Evolutionary conservation across 2,888 invertebrate species (phyloP).

Genomic region (Oligia strigilis): DNA sequence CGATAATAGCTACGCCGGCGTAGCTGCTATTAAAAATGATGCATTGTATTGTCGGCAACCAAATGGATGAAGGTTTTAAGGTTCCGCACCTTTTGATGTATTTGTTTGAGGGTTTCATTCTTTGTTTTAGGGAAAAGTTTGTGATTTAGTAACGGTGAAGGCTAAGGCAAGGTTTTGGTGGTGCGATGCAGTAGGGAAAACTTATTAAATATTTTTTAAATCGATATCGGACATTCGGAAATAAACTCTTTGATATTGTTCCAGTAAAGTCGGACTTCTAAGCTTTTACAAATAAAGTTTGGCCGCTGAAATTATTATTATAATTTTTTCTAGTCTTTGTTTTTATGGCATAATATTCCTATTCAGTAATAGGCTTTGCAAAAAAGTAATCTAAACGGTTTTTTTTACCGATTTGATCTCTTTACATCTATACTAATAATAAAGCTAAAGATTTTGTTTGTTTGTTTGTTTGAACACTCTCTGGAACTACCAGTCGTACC

Average conservation of each 20-base stretch:
- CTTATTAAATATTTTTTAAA: background rate
- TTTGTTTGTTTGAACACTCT: no score
- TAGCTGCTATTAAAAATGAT: constrained; percentile 71
- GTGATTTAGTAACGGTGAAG: background rate
- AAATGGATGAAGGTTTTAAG: constrained; percentile 65
- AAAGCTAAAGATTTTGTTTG: no score
- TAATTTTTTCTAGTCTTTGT: background rate
- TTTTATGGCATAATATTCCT: background rate
- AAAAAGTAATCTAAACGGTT: background rate
- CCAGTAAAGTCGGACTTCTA: background rate
- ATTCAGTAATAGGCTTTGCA: background rate
- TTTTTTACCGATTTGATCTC: background rate
- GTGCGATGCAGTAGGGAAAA: background rate
- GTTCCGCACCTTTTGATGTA: constrained; percentile 58
- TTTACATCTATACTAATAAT: no score
- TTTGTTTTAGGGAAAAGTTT: constrained; percentile 38
- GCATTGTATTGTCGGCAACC: constrained; percentile 72
- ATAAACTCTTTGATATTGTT: background rate
- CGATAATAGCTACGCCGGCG: constrained; percentile 65
- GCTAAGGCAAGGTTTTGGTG: background rate
- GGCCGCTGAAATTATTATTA: background rate
- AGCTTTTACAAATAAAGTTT: background rate
- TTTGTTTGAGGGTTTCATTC: constrained; percentile 43
- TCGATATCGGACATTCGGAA: background rate
- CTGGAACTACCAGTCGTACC: no score